Base-by-base conservation (phyloP, 2,113 vertebrate genomes). In the Platichthys stellatus region DNA sequence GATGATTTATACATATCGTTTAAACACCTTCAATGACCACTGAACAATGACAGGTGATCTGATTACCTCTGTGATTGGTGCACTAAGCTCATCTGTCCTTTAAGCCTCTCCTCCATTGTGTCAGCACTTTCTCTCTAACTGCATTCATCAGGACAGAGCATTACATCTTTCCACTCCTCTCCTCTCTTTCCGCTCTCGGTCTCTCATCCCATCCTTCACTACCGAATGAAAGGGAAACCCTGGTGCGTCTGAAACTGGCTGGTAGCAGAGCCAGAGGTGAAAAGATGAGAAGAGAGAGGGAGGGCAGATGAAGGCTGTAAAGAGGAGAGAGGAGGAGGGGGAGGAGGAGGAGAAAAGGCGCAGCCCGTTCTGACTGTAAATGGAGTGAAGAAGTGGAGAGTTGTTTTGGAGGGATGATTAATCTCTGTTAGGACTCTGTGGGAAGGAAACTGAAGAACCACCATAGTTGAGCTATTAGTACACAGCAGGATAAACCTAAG, bases 91-190 rank as follows among this genome's bases (percentile, higher is more conserved):
- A 78, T 79, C 73, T 85, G 58, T 67, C 78, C 76, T 79, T 69
- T 81, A 82, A 76, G 83, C 85, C 81, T 64, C 61, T 75, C 88
- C 88, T 88, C 72, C 38, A 68, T 80, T 53, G 85, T 60, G 64
- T 93, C 88, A 92, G 93, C 93, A 90, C 90, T 92, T 92, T 85
- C 84, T 69, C 76, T 73, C 82, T 78, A 88, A 88, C 91, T 81
- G 77, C 86, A 91, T 93, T 91, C 91, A 93, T 94, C 92, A 93
- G 85, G 69, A 81, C 80, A 84, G 90, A 93, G 91, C 92, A 92
- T 94, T 92, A 89, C 86, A 82, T 89, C 88, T 82, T 85, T 82
- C 81, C 83, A 82, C 75, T 78, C 72, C 61, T 83, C 76, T 72
- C 54, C 86, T 80, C 76, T 61, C 84, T 78, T 40, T 45, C 82